Percentiles rank a stretch among this genome's conserved stretches.
Evolutionary conservation across 2,888 invertebrate genomes (phyloP).

Genomic region (Tetanocera ferruginea): DNA sequence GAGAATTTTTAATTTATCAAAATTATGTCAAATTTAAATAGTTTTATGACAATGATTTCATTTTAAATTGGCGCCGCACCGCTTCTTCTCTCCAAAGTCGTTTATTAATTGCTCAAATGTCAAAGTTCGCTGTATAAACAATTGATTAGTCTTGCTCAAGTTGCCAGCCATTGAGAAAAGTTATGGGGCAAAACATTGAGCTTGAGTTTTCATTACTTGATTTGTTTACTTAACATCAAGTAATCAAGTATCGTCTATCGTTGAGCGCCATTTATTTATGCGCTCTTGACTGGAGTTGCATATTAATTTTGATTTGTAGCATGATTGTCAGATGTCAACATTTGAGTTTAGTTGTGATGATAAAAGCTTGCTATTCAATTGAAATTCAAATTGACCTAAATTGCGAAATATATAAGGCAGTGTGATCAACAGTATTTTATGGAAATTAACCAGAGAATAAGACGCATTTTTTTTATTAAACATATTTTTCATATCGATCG

Average conservation of each 20-base stretch:
- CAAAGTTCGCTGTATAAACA: background rate
- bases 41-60: background rate
- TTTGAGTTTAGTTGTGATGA: background rate
- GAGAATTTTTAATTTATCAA: too few relatives aligned
- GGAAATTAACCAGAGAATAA: too few relatives aligned
- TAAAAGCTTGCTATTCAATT: background rate
- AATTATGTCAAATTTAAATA: too few relatives aligned
- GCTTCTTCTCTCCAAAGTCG: background rate
- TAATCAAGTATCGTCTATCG: background rate
- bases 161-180: background rate
- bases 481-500: too few relatives aligned
- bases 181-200: background rate
- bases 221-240: background rate
- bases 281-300: background rate
- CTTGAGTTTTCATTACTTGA: background rate
- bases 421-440: too few relatives aligned
- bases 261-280: background rate
- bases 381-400: background rate
- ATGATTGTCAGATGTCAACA: background rate
- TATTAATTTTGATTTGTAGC: conserved; percentile 27
- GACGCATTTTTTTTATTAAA: too few relatives aligned
- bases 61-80: background rate
- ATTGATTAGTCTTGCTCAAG: background rate
- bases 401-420: too few relatives aligned
- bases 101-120: background rate